Conservation (phyloP, 2,888 invertebrate genomes). For the Notodonta dromedarius region DNA sequence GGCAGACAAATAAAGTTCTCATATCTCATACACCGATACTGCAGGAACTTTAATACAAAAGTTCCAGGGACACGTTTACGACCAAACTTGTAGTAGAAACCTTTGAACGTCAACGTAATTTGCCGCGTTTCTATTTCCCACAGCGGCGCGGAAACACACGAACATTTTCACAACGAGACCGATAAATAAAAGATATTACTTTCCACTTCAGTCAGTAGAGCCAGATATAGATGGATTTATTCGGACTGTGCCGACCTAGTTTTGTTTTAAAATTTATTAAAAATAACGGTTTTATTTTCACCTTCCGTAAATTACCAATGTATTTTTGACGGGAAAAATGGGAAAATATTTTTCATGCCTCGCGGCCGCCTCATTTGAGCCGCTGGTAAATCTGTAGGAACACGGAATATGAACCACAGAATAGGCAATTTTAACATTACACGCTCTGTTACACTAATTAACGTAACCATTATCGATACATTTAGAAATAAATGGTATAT, state of each 20-base stretch:
- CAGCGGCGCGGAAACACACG: conserved; percentile 10
- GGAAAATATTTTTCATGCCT: no score
- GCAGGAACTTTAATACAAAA: conserved; percentile 43
- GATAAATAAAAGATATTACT: conserved; percentile 5
- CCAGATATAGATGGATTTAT: conserved; percentile 1
- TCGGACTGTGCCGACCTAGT: neutral
- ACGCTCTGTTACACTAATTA: no score
- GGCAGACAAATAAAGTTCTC: no score
- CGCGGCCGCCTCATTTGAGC: neutral
- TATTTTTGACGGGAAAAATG: no score
- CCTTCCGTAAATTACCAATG: no score
- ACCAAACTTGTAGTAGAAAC: conserved; percentile 17
- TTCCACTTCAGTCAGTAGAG: neutral
- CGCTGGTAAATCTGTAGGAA: neutral
- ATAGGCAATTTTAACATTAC: no score
- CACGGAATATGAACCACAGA: no score
- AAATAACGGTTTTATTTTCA: neutral
- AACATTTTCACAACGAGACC: neutral
- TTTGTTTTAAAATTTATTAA: neutral
- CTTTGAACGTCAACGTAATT: conserved; percentile 23
- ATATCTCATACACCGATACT: no score
- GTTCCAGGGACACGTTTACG: conserved; percentile 32
- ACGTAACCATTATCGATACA: no score
- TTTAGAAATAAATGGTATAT: no score
- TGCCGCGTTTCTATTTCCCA: conserved; percentile 17